A percentile compares a stretch with the other conserved stretches of the same genome.
phyloP scores from a whole-genome alignment of 2,797 vertebrate genomes.

The Rhabdophis nuchalis region DNA sequence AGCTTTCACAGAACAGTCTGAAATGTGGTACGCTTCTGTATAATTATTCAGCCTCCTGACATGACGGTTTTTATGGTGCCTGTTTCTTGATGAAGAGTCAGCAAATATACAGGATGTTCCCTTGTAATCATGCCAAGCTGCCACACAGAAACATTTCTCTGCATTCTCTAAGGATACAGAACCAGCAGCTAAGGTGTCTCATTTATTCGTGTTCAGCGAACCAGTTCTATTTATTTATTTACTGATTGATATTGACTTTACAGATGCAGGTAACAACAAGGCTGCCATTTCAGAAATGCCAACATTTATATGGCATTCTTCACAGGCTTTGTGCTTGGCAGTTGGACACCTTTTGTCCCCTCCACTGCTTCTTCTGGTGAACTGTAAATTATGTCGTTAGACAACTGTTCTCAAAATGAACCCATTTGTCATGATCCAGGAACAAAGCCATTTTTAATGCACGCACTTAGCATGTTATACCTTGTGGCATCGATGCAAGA shows the following conservation, averaged over 20 bases:
- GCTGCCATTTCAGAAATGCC: constrained; percentile 33
- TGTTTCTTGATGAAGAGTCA: constrained; percentile 42
- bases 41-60: constrained; percentile 24
- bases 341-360: constrained; percentile 34
- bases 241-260: constrained; percentile 57
- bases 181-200: constrained; percentile 29
- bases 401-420: constrained; percentile 52
- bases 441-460: constrained; percentile 46
- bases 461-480: constrained; percentile 52
- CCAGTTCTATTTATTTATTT: constrained; percentile 48
- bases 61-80: not conserved
- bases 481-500: constrained; percentile 48
- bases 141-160: constrained; percentile 26
- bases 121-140: constrained; percentile 40
- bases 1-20: not conserved
- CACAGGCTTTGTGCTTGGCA: constrained; percentile 36
- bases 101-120: constrained; percentile 31
- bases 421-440: constrained; percentile 59
- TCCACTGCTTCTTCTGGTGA: constrained; percentile 39
- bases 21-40: not conserved
- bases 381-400: constrained; percentile 63
- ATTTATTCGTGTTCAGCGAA: constrained; percentile 51
- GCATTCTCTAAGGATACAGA: constrained; percentile 27
- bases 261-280: constrained; percentile 34
- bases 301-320: constrained; percentile 36